phyloP scores from a whole-genome alignment of 2,113 vertebrate species.

The Chiloscyllium plagiosum region DNA sequence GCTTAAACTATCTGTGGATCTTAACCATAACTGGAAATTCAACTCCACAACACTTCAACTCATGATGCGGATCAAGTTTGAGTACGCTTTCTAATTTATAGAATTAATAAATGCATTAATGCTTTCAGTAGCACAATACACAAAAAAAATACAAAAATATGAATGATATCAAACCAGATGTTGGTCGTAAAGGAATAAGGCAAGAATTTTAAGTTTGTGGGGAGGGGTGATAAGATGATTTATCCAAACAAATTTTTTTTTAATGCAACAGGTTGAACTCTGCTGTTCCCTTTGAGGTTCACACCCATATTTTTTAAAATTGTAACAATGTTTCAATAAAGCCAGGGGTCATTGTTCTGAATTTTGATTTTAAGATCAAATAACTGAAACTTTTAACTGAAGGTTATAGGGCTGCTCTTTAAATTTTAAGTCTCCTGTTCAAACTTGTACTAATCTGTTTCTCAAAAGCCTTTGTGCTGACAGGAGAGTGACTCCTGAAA shows the following conservation, averaged over 20 bases:
- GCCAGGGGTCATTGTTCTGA: neutral
- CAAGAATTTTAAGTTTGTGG: neutral
- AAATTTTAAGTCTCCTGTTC: constrained; percentile 16
- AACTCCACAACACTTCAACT: neutral
- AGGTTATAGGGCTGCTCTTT: neutral
- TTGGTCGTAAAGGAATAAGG: neutral
- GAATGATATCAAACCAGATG: neutral
- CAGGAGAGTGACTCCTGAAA: constrained; percentile 20
- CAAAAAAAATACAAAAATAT: neutral
- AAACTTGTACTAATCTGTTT: constrained; percentile 32
- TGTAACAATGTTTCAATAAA: neutral
- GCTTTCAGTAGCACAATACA: neutral
- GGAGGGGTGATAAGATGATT: neutral
- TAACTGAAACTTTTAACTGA: neutral
- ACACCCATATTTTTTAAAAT: neutral
- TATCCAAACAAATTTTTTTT: neutral
- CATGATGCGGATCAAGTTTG: neutral
- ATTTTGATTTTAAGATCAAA: constrained; percentile 18
- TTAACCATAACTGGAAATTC: neutral
- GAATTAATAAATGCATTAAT: neutral
- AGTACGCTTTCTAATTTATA: neutral
- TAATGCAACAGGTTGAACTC: no score
- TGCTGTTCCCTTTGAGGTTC: neutral
- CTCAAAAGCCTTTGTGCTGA: neutral
- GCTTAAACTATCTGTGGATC: neutral